Percentiles rank a stretch among this genome's conserved stretches.
Conservation (phyloP, 2,113 vertebrate genomes). For the Entomyzon cyanotis region DNA sequence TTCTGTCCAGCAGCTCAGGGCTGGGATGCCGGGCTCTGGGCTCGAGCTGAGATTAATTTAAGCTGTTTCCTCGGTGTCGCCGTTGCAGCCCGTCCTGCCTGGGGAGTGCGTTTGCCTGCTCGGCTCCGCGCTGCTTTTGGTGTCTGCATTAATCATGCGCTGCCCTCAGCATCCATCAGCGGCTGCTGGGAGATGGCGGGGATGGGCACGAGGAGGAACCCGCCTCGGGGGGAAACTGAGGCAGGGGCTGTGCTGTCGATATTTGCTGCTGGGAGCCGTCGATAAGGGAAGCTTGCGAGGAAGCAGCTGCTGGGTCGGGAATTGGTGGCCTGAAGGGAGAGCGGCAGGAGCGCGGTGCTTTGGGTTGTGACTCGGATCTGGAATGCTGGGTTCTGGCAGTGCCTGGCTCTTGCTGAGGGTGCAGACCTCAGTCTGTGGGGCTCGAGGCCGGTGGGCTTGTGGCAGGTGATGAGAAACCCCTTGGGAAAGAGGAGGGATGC, state of each 20-base stretch:
- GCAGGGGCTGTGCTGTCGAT: background rate
- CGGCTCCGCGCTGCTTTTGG: background rate
- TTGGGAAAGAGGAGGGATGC: background rate
- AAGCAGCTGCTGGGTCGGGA: background rate
- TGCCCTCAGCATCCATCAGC: background rate
- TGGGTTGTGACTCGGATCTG: rapidly evolving
- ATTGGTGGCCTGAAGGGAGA: background rate
- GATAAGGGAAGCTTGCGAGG: background rate
- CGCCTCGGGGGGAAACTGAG: conserved; percentile 12
- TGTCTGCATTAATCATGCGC: conserved; percentile 40
- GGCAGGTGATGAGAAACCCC: rapidly evolving
- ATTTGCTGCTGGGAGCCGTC: conserved; percentile 3
- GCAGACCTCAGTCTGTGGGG: background rate
- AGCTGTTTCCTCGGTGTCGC: background rate
- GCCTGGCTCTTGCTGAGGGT: background rate
- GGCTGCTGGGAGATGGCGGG: background rate
- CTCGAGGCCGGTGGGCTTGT: rapidly evolving
- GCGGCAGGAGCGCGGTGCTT: background rate
- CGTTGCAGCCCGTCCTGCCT: conserved; percentile 3
- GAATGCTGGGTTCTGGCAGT: background rate
- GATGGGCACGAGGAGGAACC: background rate
- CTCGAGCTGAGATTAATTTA: background rate
- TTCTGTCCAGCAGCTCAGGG: background rate
- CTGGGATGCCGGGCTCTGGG: background rate
- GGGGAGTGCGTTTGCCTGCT: conserved; percentile 37